Evolutionary conservation across 2,113 vertebrate species (phyloP), one percentile per base, ranked within the genome.

Genomic region (Tupaia chinensis): DNA sequence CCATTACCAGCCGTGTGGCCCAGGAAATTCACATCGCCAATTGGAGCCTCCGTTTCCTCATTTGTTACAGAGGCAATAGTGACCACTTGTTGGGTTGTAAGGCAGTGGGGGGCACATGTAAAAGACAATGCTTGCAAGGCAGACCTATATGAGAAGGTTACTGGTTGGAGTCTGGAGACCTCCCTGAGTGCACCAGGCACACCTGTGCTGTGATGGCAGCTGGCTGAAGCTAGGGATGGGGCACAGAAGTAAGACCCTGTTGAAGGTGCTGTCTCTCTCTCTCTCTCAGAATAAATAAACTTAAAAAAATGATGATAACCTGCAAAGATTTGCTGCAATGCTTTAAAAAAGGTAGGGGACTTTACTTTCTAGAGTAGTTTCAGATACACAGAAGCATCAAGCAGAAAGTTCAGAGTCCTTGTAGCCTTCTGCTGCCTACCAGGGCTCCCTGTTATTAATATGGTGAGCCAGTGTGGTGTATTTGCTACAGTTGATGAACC

Each of bases 1-100:
- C 29, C 27, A 0, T 63, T 7, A 34, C 0, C 32, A 56, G 53
- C n/a, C 0, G 1, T 1, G 4, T 29, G 68, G 23, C n/a, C 14
- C 2, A 0, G 22, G 54, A 29, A 87, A 13, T 9, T 76, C 19
- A 14, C 2, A 13, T 4, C 15, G 29, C 15, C 13, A 16, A 2
- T 60, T 54, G 54, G 6, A 84, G 7, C 12, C 66, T 44, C 25
- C 5, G 14, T 70, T 23, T 77, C 44, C 14, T 92, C 25, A 74
- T 78, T n/a, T 13, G 22, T 9, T 9, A n/a, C 58, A n/a, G 25
- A 77, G 25, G 15, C 11, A 29, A 65, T 17, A 1, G 44, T 44
- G 44, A 44, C 44, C 44, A 44, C 44, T 44, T 44, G 44, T 44
- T 44, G 44, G 44, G 44, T 44, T 4, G 44, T 44, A 44, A 44